phyloP scores from a whole-genome alignment of 2,113 vertebrate species.

The Python bivittatus region DNA sequence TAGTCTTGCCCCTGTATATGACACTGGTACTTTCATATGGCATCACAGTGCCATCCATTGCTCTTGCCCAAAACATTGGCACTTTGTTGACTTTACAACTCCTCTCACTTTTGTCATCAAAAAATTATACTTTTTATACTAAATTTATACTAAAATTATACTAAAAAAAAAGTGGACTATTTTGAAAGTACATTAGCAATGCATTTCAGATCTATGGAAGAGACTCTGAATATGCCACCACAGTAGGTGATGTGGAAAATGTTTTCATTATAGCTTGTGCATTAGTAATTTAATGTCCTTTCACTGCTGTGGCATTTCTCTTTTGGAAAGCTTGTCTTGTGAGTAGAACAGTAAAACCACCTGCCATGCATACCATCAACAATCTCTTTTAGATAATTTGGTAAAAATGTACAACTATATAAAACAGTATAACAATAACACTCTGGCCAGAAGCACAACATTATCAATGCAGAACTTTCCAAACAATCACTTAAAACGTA shows the following conservation, averaged over 20 bases:
- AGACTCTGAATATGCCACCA: neutral
- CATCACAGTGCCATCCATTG: neutral
- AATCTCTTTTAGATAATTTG: neutral
- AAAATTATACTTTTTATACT: too few relatives aligned
- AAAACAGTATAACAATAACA: neutral
- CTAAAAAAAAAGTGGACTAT: neutral
- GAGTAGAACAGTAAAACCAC: neutral
- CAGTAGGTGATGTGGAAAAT: neutral
- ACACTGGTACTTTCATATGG: neutral
- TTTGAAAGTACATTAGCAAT: neutral
- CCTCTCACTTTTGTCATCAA: neutral
- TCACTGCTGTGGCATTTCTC: neutral
- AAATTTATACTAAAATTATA: too few relatives aligned
- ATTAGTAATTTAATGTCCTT: fast-evolving
- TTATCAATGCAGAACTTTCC: slow-evolving; percentile 21
- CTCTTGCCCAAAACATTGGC: neutral
- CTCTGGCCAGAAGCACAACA: slow-evolving; percentile 6
- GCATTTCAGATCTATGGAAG: neutral
- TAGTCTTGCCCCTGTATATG: neutral
- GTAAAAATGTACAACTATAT: slow-evolving; percentile 2
- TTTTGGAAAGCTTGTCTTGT: slow-evolving; percentile 18
- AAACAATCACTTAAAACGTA: slow-evolving; percentile 1
- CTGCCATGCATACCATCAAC: slow-evolving; percentile 1
- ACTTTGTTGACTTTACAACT: neutral
- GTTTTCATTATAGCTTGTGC: slow-evolving; percentile 15